Conservation (phyloP, 2,113 vertebrate species). For the Crotalus tigris region DNA sequence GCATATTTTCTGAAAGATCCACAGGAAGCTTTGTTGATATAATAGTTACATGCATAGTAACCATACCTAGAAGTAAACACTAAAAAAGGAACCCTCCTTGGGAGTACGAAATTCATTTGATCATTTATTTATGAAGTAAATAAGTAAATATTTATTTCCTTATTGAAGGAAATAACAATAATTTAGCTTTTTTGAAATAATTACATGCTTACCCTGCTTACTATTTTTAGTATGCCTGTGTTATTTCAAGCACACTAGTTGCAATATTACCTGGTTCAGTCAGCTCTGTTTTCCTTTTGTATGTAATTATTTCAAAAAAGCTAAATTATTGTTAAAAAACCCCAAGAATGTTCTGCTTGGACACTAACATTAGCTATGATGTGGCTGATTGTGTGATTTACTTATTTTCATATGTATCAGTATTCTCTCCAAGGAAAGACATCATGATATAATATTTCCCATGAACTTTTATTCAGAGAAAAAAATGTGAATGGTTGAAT, state of each 20-base stretch:
- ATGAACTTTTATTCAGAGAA: not conserved
- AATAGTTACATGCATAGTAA: not conserved
- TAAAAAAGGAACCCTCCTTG: not conserved
- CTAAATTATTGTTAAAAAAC: not conserved
- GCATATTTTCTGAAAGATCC: not conserved
- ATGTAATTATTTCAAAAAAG: not conserved
- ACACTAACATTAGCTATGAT: not conserved
- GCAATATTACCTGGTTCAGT: too few species aligned
- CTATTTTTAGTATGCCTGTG: too few species aligned
- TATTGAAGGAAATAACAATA: too few species aligned
- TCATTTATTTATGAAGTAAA: not conserved
- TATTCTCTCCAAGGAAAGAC: not conserved
- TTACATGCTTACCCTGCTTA: too few species aligned
- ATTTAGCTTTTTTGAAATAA: too few species aligned
- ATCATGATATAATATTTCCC: not conserved
- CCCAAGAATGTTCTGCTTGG: not conserved
- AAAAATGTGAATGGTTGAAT: not conserved
- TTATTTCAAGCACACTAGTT: too few species aligned
- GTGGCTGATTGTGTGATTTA: not conserved
- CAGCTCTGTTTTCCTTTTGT: too few species aligned
- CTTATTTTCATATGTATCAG: not conserved
- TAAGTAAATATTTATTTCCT: not conserved
- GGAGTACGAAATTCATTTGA: not conserved
- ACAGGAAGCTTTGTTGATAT: not conserved
- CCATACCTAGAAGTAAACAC: not conserved